A percentile compares a stretch with the other conserved stretches of the same genome.
Evolutionary conservation across 2,113 vertebrate genomes (phyloP).

Genomic region (Phyllostomus hastatus): DNA sequence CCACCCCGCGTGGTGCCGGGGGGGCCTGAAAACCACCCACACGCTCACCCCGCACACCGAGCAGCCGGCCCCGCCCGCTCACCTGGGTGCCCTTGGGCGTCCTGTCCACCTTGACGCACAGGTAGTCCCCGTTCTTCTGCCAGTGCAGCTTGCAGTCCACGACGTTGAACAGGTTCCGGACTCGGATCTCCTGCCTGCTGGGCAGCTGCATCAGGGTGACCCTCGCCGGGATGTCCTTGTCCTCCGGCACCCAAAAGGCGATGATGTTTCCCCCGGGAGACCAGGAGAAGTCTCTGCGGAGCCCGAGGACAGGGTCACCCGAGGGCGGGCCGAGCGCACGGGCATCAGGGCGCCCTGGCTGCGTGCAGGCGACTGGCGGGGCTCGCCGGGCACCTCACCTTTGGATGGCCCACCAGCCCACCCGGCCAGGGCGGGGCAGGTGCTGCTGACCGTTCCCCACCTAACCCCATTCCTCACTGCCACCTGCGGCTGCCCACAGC

Average conservation of each 20-base stretch:
- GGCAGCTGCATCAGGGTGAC: conserved; percentile 98
- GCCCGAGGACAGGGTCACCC: neutral
- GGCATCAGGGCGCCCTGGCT: neutral
- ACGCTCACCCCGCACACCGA: too few relatives aligned
- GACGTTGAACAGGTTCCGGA: conserved; percentile 97
- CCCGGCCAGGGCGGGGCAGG: neutral
- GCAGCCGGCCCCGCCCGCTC: neutral
- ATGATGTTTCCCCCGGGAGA: conserved; percentile 98
- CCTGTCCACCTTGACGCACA: conserved; percentile 97
- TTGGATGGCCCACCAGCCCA: neutral
- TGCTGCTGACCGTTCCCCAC: accelerated
- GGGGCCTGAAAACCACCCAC: neutral
- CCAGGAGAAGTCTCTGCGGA: conserved; percentile 96
- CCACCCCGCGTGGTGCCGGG: accelerated
- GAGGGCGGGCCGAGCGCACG: neutral
- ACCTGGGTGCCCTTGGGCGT: conserved; percentile 98
- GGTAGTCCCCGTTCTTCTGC: conserved; percentile 97
- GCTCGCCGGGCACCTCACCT: accelerated
- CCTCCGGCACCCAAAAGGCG: conserved; percentile 98
- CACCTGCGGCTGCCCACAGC: neutral
- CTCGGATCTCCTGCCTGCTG: conserved; percentile 94
- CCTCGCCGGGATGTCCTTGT: conserved; percentile 98
- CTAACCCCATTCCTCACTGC: neutral
- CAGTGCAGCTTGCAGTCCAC: conserved; percentile 98
- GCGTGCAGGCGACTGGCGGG: accelerated